A percentile compares a stretch with the other conserved stretches of the same genome.
Conservation (phyloP, 2,888 invertebrate genomes). For the Acronicta psi region DNA sequence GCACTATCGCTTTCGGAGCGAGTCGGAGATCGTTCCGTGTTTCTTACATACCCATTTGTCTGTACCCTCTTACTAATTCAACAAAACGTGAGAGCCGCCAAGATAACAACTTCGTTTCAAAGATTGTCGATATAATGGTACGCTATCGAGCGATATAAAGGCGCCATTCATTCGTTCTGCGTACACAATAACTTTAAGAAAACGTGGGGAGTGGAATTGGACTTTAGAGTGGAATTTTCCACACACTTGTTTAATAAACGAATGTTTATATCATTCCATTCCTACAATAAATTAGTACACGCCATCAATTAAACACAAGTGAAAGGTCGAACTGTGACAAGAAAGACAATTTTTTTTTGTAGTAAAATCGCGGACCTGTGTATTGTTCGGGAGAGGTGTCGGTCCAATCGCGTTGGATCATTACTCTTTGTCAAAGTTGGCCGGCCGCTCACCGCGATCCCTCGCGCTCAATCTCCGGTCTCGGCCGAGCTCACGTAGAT, state of each 20-base stretch:
- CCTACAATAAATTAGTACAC: too few species aligned
- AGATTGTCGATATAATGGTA: conserved; percentile 71
- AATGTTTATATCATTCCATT: too few species aligned
- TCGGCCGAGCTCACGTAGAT: conserved; percentile 59
- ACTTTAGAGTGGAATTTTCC: too few species aligned
- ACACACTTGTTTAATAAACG: too few species aligned
- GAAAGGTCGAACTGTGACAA: conserved; percentile 13
- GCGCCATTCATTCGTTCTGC: conserved; percentile 32
- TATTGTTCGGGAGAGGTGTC: conserved; percentile 52
- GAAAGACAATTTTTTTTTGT: conserved; percentile 36
- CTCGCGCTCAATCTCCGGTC: conserved; percentile 72
- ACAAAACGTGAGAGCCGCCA: conserved; percentile 75
- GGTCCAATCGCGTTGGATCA: conserved; percentile 63
- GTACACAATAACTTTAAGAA: conserved; percentile 49
- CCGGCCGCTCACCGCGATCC: conserved; percentile 63
- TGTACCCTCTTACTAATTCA: conserved; percentile 84
- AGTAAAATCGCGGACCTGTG: conserved; percentile 18
- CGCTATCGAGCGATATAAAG: conserved; percentile 53
- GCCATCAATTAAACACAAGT: conserved; percentile 15
- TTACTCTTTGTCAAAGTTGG: conserved; percentile 78
- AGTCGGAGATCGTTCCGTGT: conserved; percentile 76
- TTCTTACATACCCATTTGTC: conserved; percentile 79
- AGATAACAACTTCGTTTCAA: conserved; percentile 77
- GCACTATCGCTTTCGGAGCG: conserved; percentile 81
- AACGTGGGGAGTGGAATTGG: too few species aligned